These are phyloP conservation scores for Gisinianus flammeolus DNA, from an alignment of 2,888 invertebrate genomes.

Conservation along the genomic window DNA sequence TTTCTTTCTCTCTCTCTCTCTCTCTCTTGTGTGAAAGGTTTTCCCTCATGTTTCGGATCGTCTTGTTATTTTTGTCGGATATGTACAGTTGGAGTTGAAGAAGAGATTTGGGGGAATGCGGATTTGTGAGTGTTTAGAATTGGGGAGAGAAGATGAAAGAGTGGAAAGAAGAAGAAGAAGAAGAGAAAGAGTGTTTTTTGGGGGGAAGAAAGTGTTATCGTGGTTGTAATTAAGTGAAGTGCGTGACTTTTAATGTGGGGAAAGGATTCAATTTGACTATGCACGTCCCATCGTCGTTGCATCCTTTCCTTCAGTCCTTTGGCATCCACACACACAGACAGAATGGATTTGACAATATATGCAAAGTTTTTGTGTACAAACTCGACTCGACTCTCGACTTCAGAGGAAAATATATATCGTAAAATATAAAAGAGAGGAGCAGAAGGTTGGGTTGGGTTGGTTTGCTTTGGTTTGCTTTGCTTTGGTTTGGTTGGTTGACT, in stretches of 20 bases:
- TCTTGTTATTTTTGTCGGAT: not conserved
- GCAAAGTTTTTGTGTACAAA: not conserved
- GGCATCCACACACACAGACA: not conserved
- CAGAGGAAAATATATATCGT: not conserved
- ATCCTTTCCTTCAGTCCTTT: not conserved
- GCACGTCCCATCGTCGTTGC: not conserved
- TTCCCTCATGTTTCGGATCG: not conserved
- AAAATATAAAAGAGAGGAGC: not conserved
- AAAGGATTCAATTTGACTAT: constrained; percentile 12
- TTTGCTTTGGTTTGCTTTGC: too few species aligned
- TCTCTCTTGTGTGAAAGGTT: not conserved
- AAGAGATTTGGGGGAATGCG: too few species aligned
- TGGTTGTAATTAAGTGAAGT: constrained; percentile 28
- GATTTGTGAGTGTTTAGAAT: not conserved
- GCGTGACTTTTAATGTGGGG: constrained; percentile 25
- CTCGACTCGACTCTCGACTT: not conserved
- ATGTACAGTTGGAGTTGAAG: too few species aligned
- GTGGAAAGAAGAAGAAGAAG: too few species aligned
- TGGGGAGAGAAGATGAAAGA: not conserved
- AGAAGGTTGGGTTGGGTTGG: not conserved
- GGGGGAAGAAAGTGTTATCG: too few species aligned
- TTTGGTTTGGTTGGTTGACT: not conserved
- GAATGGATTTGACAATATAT: not conserved
- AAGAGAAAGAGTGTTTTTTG: not conserved
- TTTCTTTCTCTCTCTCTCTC: not conserved